phyloP scores from a whole-genome alignment of 2,888 invertebrate genomes.

The Coleophora deauratella region DNA sequence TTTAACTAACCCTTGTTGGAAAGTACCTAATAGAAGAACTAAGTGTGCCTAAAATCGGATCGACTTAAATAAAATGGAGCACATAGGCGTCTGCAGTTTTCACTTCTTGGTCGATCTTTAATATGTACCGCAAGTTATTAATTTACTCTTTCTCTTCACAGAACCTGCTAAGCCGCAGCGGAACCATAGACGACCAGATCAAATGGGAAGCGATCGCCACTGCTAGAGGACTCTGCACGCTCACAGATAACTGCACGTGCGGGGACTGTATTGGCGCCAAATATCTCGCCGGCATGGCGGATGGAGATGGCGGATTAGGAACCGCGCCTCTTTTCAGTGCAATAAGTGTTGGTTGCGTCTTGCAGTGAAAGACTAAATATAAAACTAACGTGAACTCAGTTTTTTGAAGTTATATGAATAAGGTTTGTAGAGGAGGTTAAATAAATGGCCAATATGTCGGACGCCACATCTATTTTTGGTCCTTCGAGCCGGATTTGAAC shows the following conservation, averaged over 20 bases:
- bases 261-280: constrained; percentile 44
- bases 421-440: no score
- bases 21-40: no score
- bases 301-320: constrained; percentile 56
- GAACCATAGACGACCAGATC: constrained; percentile 52
- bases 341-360: constrained; percentile 46
- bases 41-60: no score
- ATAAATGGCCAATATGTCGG: no score
- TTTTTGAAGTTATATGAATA: no score
- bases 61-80: no score
- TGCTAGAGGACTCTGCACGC: constrained; percentile 53
- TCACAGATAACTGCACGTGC: constrained; percentile 55
- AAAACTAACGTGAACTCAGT: no score
- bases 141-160: constrained; percentile 17
- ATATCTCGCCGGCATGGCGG: constrained; percentile 41
- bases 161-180: constrained; percentile 50
- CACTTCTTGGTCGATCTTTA: no score
- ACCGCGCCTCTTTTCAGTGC: constrained; percentile 51
- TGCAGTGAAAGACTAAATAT: constrained; percentile 37
- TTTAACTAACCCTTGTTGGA: no score
- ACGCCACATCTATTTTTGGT: constrained; percentile 23
- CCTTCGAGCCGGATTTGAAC: constrained; percentile 78
- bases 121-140: no score
- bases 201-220: constrained; percentile 68
- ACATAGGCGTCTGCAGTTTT: no score